Percentiles rank a stretch among this genome's conserved stretches.
Conservation (phyloP, 1,140 invertebrate genomes). For the Antheraea pernyi region DNA sequence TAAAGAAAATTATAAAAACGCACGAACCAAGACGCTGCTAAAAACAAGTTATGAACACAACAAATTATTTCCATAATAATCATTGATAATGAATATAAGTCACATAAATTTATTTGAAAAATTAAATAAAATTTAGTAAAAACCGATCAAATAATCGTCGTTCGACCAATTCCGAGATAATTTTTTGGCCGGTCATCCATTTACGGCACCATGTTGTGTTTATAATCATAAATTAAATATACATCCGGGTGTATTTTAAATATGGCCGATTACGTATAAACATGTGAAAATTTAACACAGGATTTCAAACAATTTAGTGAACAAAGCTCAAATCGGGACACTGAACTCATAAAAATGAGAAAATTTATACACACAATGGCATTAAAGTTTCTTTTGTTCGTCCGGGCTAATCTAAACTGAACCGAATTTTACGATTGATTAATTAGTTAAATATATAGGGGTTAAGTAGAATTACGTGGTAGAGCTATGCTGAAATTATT, state of each 20-base stretch:
- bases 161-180: not conserved
- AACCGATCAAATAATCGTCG: not conserved
- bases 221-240: not conserved
- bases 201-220: not conserved
- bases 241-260: conserved; percentile 1
- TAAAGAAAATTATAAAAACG: not conserved
- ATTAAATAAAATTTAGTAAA: not conserved
- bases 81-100: not conserved
- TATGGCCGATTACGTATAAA: not conserved
- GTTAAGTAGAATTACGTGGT: too few relatives aligned
- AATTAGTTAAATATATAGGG: too few relatives aligned
- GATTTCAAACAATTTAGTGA: too few relatives aligned
- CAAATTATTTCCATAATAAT: not conserved
- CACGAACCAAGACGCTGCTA: not conserved
- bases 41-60: not conserved
- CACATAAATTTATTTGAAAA: not conserved
- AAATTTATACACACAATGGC: too few relatives aligned
- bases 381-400: too few relatives aligned
- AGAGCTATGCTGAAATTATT: too few relatives aligned
- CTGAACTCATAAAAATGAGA: too few relatives aligned
- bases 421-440: too few relatives aligned
- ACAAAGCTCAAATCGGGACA: too few relatives aligned
- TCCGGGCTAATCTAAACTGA: too few relatives aligned
- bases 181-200: not conserved
- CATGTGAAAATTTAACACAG: too few relatives aligned